Conservation (phyloP, 2,888 invertebrate species). For the Oithona nana region DNA sequence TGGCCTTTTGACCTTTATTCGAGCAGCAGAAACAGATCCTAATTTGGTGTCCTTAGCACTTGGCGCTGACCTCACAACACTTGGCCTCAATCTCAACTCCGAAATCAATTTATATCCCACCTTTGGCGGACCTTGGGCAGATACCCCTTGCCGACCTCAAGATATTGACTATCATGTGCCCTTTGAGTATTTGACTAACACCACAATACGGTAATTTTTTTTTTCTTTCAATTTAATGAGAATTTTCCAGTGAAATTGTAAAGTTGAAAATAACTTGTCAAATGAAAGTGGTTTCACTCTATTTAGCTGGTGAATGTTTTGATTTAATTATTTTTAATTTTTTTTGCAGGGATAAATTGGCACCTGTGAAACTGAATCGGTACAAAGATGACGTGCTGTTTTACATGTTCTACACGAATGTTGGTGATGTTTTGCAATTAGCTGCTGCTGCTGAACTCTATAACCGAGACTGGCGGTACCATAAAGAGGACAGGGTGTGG, state of each 20-base stretch:
- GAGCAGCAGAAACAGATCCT: slow-evolving; percentile 91
- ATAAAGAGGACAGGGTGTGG: slow-evolving; percentile 97
- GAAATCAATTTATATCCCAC: slow-evolving; percentile 94
- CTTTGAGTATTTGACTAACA: slow-evolving; percentile 94
- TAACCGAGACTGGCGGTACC: slow-evolving; percentile 97
- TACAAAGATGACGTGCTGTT: slow-evolving; percentile 97
- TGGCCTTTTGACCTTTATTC: slow-evolving; percentile 88
- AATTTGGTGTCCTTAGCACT: slow-evolving; percentile 87
- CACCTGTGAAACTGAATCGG: slow-evolving; percentile 83
- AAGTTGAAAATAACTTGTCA: neutral
- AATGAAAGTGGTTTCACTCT: neutral
- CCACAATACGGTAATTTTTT: slow-evolving; percentile 50
- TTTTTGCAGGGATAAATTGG: slow-evolving; percentile 60
- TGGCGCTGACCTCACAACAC: slow-evolving; percentile 91
- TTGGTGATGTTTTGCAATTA: slow-evolving; percentile 91
- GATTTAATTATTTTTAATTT: neutral
- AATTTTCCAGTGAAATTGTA: neutral
- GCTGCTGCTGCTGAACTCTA: slow-evolving; percentile 95
- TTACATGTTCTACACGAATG: slow-evolving; percentile 97
- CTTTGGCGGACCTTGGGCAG: slow-evolving; percentile 97
- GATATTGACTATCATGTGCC: slow-evolving; percentile 97
- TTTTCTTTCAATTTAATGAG: neutral
- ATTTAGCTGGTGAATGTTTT: neutral
- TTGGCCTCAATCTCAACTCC: slow-evolving; percentile 94
- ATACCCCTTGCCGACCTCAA: slow-evolving; percentile 90